phyloP scores from a whole-genome alignment of 2,113 vertebrate species.

The Uria aalge region DNA sequence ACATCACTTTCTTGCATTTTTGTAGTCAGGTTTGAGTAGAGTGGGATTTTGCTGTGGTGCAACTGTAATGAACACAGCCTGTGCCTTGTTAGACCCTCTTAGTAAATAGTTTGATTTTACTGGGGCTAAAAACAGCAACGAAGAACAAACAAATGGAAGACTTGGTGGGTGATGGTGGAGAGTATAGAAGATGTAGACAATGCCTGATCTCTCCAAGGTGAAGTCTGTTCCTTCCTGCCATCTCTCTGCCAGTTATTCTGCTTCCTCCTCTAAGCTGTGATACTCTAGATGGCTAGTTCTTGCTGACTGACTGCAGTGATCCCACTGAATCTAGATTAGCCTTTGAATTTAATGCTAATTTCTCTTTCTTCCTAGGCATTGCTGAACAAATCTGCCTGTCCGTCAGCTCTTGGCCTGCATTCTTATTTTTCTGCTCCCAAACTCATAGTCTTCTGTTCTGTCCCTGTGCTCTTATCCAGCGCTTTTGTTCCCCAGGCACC shows the following conservation, averaged over 20 bases:
- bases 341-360: neutral
- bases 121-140: neutral
- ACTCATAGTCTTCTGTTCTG: neutral
- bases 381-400: neutral
- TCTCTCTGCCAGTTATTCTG: neutral
- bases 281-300: neutral
- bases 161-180: neutral
- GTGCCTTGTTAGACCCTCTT: neutral
- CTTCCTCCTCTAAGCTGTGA: neutral
- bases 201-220: neutral
- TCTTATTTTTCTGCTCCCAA: neutral
- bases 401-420: neutral
- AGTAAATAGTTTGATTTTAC: neutral
- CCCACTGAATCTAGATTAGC: neutral
- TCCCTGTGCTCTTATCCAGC: neutral
- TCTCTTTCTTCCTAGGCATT: neutral
- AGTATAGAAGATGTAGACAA: neutral
- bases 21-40: neutral
- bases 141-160: neutral
- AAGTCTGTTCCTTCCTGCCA: neutral
- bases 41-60: neutral
- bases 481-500: neutral
- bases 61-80: neutral
- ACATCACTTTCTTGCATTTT: neutral
- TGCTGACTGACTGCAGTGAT: neutral